Evolutionary conservation across 2,888 invertebrate genomes (phyloP).

Genomic region (Philereme transversata): DNA sequence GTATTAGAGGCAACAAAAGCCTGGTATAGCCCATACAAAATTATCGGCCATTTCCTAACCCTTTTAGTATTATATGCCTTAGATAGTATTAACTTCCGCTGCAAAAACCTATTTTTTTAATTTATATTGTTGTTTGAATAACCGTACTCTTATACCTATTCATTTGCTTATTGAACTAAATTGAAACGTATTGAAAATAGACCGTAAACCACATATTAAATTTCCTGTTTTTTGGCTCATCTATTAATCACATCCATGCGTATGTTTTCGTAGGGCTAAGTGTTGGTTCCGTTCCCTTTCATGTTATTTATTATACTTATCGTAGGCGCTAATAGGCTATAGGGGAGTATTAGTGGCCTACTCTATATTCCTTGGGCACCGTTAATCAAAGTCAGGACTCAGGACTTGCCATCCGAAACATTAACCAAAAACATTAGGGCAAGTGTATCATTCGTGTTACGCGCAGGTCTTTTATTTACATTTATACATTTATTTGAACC

Average conservation of each 20-base stretch:
- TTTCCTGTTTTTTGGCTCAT: constrained; percentile 30
- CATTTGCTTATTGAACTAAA: too few relatives aligned
- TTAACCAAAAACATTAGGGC: constrained; percentile 32
- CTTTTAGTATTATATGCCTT: too few relatives aligned
- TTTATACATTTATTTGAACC: too few relatives aligned
- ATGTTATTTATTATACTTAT: constrained; percentile 40
- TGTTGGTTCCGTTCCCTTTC: constrained; percentile 34
- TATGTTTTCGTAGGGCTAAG: constrained; percentile 36
- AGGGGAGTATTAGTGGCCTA: constrained; percentile 40
- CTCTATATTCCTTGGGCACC: constrained; percentile 36
- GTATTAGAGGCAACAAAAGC: too few relatives aligned
- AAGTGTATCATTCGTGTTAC: constrained; percentile 32
- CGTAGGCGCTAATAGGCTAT: constrained; percentile 40
- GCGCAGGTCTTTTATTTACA: too few relatives aligned
- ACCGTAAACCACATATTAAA: constrained; percentile 1
- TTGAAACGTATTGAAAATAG: not conserved
- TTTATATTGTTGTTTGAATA: too few relatives aligned
- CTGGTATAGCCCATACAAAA: too few relatives aligned
- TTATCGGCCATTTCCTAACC: too few relatives aligned
- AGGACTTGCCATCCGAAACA: constrained; percentile 31
- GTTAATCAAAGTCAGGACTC: constrained; percentile 40
- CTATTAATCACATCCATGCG: constrained; percentile 35
- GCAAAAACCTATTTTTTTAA: too few relatives aligned
- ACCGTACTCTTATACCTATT: too few relatives aligned
- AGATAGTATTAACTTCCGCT: too few relatives aligned